Percentiles rank a stretch among this genome's conserved stretches.
These are phyloP conservation scores for Drosophila ustulata DNA, from an alignment of 2,888 invertebrate species.

Conservation along the genomic window DNA sequence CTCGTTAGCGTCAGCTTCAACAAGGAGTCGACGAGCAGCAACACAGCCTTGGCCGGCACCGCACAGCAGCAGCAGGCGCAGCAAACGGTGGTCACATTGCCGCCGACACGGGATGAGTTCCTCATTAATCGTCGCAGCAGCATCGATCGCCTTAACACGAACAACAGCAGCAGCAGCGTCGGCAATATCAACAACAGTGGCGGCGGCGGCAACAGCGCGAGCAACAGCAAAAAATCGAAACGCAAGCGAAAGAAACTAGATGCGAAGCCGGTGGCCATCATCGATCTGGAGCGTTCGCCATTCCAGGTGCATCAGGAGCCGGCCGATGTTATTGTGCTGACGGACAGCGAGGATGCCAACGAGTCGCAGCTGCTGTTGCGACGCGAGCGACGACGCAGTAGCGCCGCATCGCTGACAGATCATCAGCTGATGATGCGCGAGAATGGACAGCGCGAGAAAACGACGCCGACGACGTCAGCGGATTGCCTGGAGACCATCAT, in stretches of 20 bases:
- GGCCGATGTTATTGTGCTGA: slow-evolving; percentile 92
- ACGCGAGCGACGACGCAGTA: slow-evolving; percentile 56
- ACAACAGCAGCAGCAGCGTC: slow-evolving; percentile 23
- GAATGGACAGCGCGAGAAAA: slow-evolving; percentile 77
- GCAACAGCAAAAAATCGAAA: slow-evolving; percentile 67
- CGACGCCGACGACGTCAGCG: slow-evolving; percentile 75
- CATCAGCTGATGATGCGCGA: slow-evolving; percentile 64
- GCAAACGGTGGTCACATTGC: slow-evolving; percentile 84
- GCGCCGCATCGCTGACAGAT: slow-evolving; percentile 49
- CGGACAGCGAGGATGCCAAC: slow-evolving; percentile 90
- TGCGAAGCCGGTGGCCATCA: slow-evolving; percentile 91
- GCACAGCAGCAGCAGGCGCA: slow-evolving; percentile 62
- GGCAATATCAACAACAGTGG: slow-evolving; percentile 21
- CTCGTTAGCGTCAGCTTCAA: slow-evolving; percentile 96
- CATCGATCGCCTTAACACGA: slow-evolving; percentile 65
- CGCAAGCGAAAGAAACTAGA: slow-evolving; percentile 86
- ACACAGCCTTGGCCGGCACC: slow-evolving; percentile 19
- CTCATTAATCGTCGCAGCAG: slow-evolving; percentile 74
- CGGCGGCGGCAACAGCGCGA: slow-evolving; percentile 6
- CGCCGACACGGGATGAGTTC: slow-evolving; percentile 83
- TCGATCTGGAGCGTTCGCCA: slow-evolving; percentile 93
- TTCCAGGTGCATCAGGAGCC: slow-evolving; percentile 94
- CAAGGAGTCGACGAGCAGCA: slow-evolving; percentile 85
- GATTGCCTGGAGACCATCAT: slow-evolving; percentile 80
- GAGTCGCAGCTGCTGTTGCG: slow-evolving; percentile 63